A percentile compares a stretch with the other conserved stretches of the same genome.
phyloP scores from a whole-genome alignment of 1,140 invertebrate species.

The Cotesia glomerata region DNA sequence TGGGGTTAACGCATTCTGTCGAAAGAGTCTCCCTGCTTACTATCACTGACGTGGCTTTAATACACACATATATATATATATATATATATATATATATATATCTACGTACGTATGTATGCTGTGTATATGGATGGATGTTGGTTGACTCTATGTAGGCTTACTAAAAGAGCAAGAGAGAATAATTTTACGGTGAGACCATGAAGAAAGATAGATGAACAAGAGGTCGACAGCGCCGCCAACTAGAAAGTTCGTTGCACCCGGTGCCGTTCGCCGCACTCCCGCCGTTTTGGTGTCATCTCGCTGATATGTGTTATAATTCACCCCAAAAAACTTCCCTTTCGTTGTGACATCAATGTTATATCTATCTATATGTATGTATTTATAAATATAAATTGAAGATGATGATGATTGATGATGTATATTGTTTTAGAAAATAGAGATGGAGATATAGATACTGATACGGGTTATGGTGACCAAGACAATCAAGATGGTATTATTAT shows the following conservation, averaged over 20 bases:
- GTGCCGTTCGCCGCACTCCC: conserved; percentile 53
- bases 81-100: not conserved
- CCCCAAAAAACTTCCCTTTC: conserved; percentile 10
- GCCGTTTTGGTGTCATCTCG: conserved; percentile 14
- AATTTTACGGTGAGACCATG: conserved; percentile 23
- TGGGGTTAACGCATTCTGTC: conserved; percentile 42
- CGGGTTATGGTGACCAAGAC: too few relatives aligned
- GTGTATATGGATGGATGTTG: not conserved
- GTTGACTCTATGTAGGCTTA: not conserved
- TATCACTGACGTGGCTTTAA: conserved; percentile 6
- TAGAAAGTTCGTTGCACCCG: conserved; percentile 57
- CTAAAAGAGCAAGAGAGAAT: conserved; percentile 9
- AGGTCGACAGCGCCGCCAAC: conserved; percentile 12
- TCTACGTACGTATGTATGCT: not conserved
- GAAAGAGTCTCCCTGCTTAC: conserved; percentile 21
- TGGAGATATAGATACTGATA: too few relatives aligned
- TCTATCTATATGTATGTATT: not conserved
- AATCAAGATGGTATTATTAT: too few relatives aligned
- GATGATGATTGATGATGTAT: too few relatives aligned
- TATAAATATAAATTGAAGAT: too few relatives aligned
- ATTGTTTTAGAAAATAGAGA: too few relatives aligned
- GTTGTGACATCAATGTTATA: not conserved
- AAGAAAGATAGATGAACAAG: conserved; percentile 22
- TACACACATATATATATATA: too few relatives aligned
- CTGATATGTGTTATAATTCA: not conserved